Base-by-base conservation (phyloP, 2,113 vertebrate genomes). In the Scolopax mira region DNA sequence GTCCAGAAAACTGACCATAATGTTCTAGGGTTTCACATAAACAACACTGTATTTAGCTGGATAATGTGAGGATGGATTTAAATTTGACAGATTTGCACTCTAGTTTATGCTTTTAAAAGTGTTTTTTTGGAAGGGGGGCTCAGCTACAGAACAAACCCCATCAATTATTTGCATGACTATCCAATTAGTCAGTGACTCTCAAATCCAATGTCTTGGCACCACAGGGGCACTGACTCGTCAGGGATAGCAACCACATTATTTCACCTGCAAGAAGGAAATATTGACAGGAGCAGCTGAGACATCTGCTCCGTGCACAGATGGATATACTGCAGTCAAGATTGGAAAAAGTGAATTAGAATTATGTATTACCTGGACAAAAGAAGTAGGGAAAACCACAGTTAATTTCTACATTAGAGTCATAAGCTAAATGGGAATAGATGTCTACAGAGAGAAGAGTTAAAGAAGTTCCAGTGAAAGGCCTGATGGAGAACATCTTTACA, bases 231-330 rank as follows among this genome's bases (percentile, higher is more conserved):
- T 61, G 61, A 44, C 30, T 89, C 7, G 0, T 71, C 11, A 4
- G 37, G 55, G 55, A 60, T 11, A 91, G 61, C 39, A 81, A 81
- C 23, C 16, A 46, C 54, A 13, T 57, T 79, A 33, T 60, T 92
- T 71, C 72, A 84, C 35, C 48, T 78, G 35, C 35, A 84, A 84
- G 75, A 86, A 88, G 90, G 51, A 78, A 92, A 94, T 90, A 86
- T 3, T 89, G 78, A 81, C 42, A 85, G 69, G 3, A 78, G 18
- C 25, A 89, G 55, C 61, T 86, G 39, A 88, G 88, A 46, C 51
- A 74, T 55, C 58, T 77, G 35, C 64, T 91, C 37, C 39, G 55
- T 67, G 9, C 19, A 60, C 13, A 80, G 58, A 49, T 25, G 88
- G 84, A 55, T 51, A 80, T 5, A 55, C 28, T 61, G 49, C 89